Evolutionary conservation across 1,140 invertebrate species (phyloP), one percentile per base, ranked within the genome.

Genomic region (Caenorhabditis briggsae): DNA sequence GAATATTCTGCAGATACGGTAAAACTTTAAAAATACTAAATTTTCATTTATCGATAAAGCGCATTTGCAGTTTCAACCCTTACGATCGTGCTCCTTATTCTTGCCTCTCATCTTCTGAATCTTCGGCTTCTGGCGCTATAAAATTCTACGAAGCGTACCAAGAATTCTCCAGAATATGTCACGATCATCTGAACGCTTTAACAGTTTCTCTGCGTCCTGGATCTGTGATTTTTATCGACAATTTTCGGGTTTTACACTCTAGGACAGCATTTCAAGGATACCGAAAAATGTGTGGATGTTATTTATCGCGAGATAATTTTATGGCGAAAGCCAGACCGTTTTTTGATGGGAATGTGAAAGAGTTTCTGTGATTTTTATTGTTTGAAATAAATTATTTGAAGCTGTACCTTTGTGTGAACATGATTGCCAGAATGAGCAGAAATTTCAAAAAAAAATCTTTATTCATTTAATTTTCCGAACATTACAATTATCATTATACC

Each of bases 161-260:
- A 58, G 91, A 93, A 84, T 93, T 95, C n/a, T 92, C 94, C 0
- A 90, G 92, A 41, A 93, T 94, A 87, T 93, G 95, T 59, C 91
- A 94, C 43, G 91, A 94, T 61, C 89, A 93, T 5, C 89, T 92
- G 2, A 93, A 94, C 61, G 93, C 94, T 88, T 94, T 94, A 93
- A 93, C 93, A 88, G 92, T 95, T 18, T 94, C 94, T 91, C 90
- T 96, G 14, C 90, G 90, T 25, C 95, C 95, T 53, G 95, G 95
- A 87, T 94, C 93, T 50, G 94, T 96, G 2, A 92, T 96, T 55
- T 94, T 95, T 61, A 94, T 96, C 82, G 95, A 96, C 89, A 96
- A 96, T 92, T 96, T 95, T 94, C 93, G 95, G 65, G 93, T 95
- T 2, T 91, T 96, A 3, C 95, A 96, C 90, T 95, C 95, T 0